These are phyloP conservation scores for Dysidea cf. avara DNA, from an alignment of 37 sponge, comb jelly and placozoan genomes.

Conservation along the genomic window DNA sequence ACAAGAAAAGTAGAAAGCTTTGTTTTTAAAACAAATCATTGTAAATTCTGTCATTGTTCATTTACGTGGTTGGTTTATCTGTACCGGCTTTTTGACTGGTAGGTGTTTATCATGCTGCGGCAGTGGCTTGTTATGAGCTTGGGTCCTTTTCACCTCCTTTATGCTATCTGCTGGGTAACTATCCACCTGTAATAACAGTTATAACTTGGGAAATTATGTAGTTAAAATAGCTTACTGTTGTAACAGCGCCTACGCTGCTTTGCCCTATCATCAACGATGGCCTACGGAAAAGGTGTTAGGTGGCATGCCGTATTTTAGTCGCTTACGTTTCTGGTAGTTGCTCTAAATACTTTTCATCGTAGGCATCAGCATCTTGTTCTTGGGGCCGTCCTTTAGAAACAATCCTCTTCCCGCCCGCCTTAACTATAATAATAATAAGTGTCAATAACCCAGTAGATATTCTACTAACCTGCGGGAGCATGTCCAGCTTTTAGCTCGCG, in stretches of 20 bases:
- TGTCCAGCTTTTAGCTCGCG: constrained; percentile 69
- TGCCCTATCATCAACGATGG: too few species aligned
- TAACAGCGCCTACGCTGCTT: too few species aligned
- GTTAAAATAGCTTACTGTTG: too few species aligned
- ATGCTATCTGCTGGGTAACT: too few species aligned
- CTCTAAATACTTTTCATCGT: constrained; percentile 78
- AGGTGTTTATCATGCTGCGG: constrained; percentile 23
- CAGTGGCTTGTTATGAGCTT: constrained; percentile 14
- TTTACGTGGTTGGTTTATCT: constrained; percentile 26
- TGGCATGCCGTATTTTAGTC: too few species aligned
- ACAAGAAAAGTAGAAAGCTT: too few species aligned
- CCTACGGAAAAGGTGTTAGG: too few species aligned
- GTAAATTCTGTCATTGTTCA: constrained; percentile 10
- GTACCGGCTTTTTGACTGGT: background rate
- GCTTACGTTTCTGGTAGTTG: constrained; percentile 11
- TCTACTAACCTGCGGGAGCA: constrained; percentile 68
- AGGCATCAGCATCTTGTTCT: constrained; percentile 73
- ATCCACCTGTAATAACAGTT: too few species aligned
- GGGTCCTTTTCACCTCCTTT: too few species aligned
- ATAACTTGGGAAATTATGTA: too few species aligned
- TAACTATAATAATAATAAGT: constrained; percentile 27
- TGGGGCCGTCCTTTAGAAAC: constrained; percentile 59
- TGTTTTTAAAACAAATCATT: too few species aligned
- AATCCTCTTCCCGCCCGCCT: constrained; percentile 78
- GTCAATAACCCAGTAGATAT: background rate